Evolutionary conservation across 2,888 invertebrate species (phyloP).

Genomic region (Hydraecia micacea): DNA sequence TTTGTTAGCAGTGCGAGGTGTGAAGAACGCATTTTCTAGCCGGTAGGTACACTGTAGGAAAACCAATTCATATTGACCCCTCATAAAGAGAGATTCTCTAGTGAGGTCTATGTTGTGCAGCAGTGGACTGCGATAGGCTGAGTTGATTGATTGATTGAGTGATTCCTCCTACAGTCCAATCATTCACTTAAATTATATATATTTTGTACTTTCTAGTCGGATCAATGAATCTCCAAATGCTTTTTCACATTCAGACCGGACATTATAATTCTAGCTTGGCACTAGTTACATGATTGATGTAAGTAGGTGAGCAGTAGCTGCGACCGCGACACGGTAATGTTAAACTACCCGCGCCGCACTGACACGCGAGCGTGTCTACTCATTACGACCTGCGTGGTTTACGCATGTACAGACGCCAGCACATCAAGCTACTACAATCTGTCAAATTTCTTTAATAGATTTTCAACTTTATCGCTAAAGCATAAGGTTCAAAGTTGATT

Average conservation of each 20-base stretch:
- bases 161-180: background rate
- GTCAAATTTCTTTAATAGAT: too few species aligned
- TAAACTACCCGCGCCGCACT: slow-evolving; percentile 28
- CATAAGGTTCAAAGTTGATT: too few species aligned
- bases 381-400: slow-evolving; percentile 45
- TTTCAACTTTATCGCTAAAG: too few species aligned
- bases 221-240: slow-evolving; percentile 13
- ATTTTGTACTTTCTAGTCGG: slow-evolving; percentile 3
- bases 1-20: too few species aligned
- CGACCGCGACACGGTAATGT: slow-evolving; percentile 38
- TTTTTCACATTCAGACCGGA: slow-evolving; percentile 18
- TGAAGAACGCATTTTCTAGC: background rate
- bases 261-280: slow-evolving; percentile 35
- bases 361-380: slow-evolving; percentile 53
- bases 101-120: background rate
- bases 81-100: background rate
- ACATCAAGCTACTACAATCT: too few species aligned
- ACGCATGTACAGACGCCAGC: slow-evolving; percentile 22
- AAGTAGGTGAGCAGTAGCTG: slow-evolving; percentile 56
- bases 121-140: background rate
- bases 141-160: background rate
- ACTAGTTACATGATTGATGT: slow-evolving; percentile 52
- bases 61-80: background rate
- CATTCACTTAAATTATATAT: background rate
- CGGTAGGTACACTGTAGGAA: background rate